phyloP scores from a whole-genome alignment of 2,113 vertebrate species.

The Aix galericulata region DNA sequence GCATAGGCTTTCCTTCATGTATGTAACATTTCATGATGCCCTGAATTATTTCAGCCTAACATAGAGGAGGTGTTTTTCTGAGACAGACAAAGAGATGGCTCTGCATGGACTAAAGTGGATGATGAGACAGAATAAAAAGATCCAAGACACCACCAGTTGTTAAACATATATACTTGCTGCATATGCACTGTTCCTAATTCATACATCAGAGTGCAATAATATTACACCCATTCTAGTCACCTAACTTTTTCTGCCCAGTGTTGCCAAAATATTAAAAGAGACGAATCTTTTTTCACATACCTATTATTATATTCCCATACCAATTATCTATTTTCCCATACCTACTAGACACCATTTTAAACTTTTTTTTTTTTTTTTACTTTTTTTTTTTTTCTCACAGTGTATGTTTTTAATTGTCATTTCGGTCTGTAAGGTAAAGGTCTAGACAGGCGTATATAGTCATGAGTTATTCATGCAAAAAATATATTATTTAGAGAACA shows the following conservation, averaged over 20 bases:
- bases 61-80: neutral
- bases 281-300: neutral
- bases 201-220: neutral
- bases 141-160: neutral
- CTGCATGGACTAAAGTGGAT: neutral
- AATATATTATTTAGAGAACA: neutral
- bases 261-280: neutral
- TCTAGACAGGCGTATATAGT: neutral
- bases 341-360: neutral
- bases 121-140: neutral
- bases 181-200: neutral
- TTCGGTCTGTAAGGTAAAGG: neutral
- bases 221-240: neutral
- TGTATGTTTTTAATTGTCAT: neutral
- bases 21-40: neutral
- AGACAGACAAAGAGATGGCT: neutral
- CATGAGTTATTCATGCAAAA: neutral
- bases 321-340: neutral
- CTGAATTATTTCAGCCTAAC: neutral
- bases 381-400: neutral
- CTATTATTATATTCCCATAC: neutral
- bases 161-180: neutral
- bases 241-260: neutral
- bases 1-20: neutral
- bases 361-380: neutral